Evolutionary conservation across 2,113 vertebrate species (phyloP), one percentile per base, ranked within the genome.

Genomic region (Sylvilagus bachmani): DNA sequence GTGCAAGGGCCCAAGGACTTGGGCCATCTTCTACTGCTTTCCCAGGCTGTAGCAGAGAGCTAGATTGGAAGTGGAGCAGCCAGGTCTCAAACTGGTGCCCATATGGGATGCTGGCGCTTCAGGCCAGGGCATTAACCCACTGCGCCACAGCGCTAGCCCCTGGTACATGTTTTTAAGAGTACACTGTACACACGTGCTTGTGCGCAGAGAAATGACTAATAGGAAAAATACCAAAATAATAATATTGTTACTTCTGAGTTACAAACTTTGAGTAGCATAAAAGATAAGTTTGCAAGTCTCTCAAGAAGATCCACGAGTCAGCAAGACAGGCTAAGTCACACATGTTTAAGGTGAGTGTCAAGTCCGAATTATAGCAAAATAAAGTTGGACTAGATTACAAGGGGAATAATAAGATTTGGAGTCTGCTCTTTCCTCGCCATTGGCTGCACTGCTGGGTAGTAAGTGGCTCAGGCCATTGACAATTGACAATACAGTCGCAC

Each of bases 191-290:
- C 4, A 89, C 44, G 77, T 61, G 44, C 58, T 44, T 80, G 9
- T 6, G 11, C 33, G 93, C n/a, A 93, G n/a, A 55, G 29, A 49
- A 92, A 80, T 64, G 36, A 73, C 29, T 67, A 53, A 67, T 73
- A 88, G 62, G 58, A 80, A 93, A 90, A 79, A 66, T 33, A 31
- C 33, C 2, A 71, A 91, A 91, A 89, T 93, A 80, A 31, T 9
- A 87, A 82, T 16, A 66, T 16, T 8, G 58, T 21, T 83, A 73
- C 14, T 95, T 70, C 36, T 69, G 17, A 71, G 33, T 49, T 36
- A 31, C 21, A 3, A 17, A 70, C 90, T 61, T 82, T 83, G 33
- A 58, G 24, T 62, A 38, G 31, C 49, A 66, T 93, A 55, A 75
- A 77, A 89, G 38, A 0, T 53, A 91, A 6, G 10, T 71, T 51